Base-by-base conservation (phyloP, 2,113 vertebrate genomes). In the Corydoras sp. region DNA sequence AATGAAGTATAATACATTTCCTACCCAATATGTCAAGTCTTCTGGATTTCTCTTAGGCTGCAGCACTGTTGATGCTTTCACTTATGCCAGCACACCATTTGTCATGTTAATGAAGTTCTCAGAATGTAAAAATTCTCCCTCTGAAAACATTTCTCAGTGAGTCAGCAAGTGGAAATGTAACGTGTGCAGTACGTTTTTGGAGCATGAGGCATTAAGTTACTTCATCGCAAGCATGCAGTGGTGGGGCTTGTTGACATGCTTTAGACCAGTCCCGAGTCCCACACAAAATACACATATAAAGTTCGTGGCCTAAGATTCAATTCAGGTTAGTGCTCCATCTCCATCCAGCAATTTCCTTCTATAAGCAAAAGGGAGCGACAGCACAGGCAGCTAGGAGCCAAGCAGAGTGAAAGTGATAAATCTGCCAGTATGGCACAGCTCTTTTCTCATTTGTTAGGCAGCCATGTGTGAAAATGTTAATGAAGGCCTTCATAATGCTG, bases 391-490 rank as follows among this genome's bases (percentile, higher is more conserved):
- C 30, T 43, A 24, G 55, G 53, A 65, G 62, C 68, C 72, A 67
- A 62, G 61, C 70, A 63, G 77, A 51, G 58, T 74, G 58, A 62
- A 56, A 10, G 49, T 70, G 75, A 89, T 92, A 91, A 93, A 93
- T 92, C 91, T 89, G 86, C 82, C 48, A 73, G 82, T 82, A 85
- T 84, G 85, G 88, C 87, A 88, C 89, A 89, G 90, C 90, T 91
- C 90, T 90, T 91, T 92, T 90, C 92, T 94, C 93, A 92, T 94
- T 93, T 93, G 93, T 91, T 91, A 93, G 91, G 85, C 94, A 93
- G 93, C 89, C 87, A 83, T 91, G 94, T 93, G 92, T 96, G 95
- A 93, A 98, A 95, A 96, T 91, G 95, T 92, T 95, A 96, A 96
- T 91, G 94, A 97, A 94, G 92, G 93, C 88, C 92, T 91, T 91